Percentiles rank a stretch among this genome's conserved stretches.
These are phyloP conservation scores for Synaphobranchus kaupii DNA, from an alignment of 2,797 vertebrate genomes.

Conservation along the genomic window DNA sequence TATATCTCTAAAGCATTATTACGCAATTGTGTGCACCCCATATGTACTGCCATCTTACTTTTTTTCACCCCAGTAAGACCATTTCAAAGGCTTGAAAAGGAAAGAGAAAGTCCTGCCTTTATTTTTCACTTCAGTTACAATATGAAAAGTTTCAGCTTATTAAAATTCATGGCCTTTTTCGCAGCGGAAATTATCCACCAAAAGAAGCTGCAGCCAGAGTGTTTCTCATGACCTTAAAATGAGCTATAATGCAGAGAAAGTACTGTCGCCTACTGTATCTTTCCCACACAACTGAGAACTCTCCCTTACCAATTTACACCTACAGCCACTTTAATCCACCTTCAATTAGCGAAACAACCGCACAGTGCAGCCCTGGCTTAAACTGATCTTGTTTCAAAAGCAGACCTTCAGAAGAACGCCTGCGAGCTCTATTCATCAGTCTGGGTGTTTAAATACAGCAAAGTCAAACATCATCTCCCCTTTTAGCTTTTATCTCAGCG, in stretches of 20 bases:
- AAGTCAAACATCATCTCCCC: neutral
- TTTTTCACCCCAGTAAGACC: neutral
- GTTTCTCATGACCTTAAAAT: conserved; percentile 42
- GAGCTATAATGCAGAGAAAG: conserved; percentile 27
- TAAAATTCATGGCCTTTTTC: conserved; percentile 33
- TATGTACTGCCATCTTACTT: neutral
- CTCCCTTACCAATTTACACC: neutral
- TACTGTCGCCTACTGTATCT: conserved; percentile 17
- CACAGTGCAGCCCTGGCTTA: neutral
- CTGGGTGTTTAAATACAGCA: neutral
- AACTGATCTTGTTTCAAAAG: neutral
- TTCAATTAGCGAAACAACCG: neutral
- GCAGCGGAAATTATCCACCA: conserved; percentile 33
- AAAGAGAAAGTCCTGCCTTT: conserved; percentile 4
- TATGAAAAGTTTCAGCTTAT: conserved; percentile 24
- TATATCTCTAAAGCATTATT: neutral
- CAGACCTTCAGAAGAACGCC: neutral
- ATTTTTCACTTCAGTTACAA: neutral
- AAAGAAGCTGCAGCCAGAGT: conserved; percentile 5
- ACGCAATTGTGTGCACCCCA: neutral
- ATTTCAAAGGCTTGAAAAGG: neutral
- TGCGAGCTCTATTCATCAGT: neutral
- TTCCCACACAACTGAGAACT: neutral
- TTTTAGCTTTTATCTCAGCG: neutral
- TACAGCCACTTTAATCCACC: neutral